These are phyloP conservation scores for Ennomos erosarius DNA, from an alignment of 2,888 invertebrate species.

Conservation along the genomic window DNA sequence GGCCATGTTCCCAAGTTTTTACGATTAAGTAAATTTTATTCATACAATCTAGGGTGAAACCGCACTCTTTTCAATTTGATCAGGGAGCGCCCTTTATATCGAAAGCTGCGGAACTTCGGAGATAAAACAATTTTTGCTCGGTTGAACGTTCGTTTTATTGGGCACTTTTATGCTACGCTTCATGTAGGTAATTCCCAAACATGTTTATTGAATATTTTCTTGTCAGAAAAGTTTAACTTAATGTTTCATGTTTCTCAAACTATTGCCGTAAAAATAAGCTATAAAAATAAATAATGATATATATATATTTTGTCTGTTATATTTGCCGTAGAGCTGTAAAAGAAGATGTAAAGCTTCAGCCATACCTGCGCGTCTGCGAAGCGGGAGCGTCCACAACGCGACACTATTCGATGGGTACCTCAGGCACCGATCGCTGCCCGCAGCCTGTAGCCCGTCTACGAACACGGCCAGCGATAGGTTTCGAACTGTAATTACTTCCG, in stretches of 20 bases:
- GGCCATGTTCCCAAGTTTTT: conserved; percentile 57
- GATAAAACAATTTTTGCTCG: conserved; percentile 69
- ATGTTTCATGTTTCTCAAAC: conserved; percentile 3
- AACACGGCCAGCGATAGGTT: too few species aligned
- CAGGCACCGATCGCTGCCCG: too few species aligned
- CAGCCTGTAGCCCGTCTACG: too few species aligned
- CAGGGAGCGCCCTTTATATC: conserved; percentile 60
- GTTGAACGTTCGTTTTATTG: conserved; percentile 53
- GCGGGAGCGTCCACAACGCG: too few species aligned
- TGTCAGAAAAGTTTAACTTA: conserved; percentile 4
- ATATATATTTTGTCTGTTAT: too few species aligned
- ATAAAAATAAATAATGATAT: not conserved
- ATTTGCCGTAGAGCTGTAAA: too few species aligned
- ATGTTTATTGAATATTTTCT: conserved; percentile 39
- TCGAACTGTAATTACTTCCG: too few species aligned
- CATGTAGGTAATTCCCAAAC: conserved; percentile 48
- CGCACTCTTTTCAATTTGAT: conserved; percentile 73
- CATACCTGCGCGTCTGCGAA: too few species aligned
- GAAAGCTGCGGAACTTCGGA: conserved; percentile 58
- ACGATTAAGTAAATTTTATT: conserved; percentile 76
- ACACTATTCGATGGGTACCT: too few species aligned
- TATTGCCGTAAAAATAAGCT: not conserved
- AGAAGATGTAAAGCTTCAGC: too few species aligned
- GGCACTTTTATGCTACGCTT: conserved; percentile 46
- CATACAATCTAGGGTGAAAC: conserved; percentile 58